A percentile compares a stretch with the other conserved stretches of the same genome.
phyloP scores from a whole-genome alignment of 1,140 invertebrate species.

The Fopius arisanus region DNA sequence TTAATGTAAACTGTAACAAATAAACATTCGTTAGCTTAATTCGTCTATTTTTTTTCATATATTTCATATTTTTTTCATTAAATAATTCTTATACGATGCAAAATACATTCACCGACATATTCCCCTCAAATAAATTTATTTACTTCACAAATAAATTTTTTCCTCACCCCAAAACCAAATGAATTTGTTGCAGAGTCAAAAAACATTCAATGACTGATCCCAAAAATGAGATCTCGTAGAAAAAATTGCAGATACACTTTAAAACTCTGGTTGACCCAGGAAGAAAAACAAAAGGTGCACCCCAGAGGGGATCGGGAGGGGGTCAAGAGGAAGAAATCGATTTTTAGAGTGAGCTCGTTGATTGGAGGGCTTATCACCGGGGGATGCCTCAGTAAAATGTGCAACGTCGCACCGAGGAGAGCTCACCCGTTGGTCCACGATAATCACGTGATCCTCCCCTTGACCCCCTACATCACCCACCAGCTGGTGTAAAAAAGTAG shows the following conservation, averaged over 20 bases:
- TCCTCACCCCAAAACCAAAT: too few species aligned
- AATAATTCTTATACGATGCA: too few species aligned
- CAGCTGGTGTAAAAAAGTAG: too few species aligned
- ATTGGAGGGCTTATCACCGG: neutral
- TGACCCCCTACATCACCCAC: too few species aligned
- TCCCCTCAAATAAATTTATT: too few species aligned
- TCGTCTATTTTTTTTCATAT: neutral
- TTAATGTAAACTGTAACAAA: constrained; percentile 54
- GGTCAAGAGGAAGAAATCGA: constrained; percentile 5
- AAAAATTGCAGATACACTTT: too few species aligned
- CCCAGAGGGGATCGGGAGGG: neutral
- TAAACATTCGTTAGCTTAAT: constrained; percentile 50
- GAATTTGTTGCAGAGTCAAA: too few species aligned
- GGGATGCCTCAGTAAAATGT: neutral
- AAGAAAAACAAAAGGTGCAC: neutral
- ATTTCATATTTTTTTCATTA: too few species aligned
- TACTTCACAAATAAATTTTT: too few species aligned
- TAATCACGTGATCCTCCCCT: constrained; percentile 33
- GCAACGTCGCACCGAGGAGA: constrained; percentile 13
- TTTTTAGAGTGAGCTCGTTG: constrained; percentile 9
- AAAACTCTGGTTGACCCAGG: neutral
- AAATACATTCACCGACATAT: too few species aligned
- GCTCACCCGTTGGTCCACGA: constrained; percentile 21
- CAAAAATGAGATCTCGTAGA: too few species aligned
- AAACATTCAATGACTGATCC: too few species aligned